Evolutionary conservation across 2,113 vertebrate genomes (phyloP), one percentile per base, ranked within the genome.

Genomic region (Balaenoptera acutorostrata): DNA sequence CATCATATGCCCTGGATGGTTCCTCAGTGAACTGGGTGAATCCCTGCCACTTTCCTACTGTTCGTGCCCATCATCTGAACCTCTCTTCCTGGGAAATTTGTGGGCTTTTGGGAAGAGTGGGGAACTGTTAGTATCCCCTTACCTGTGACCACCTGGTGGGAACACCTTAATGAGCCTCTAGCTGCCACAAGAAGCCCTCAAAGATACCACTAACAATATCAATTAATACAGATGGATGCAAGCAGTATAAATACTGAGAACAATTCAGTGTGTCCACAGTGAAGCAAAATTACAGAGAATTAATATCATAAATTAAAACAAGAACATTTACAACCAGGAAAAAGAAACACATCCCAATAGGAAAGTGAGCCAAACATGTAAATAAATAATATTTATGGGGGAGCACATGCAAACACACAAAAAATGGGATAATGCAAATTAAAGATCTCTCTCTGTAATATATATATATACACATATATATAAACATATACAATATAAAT

Each of bases 21-120:
- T 14, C 85, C 61, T 61, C 31, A 33, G 41, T 15, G 61, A 41
- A 61, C n/a, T 31, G 25, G 25, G 6, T 5, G 17, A 12, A 20
- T 66, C 33, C 88, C 33, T 0, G 12, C 20, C 31, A 55, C 44
- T 29, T 66, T 78, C 87, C 25, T 46, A 7, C 33, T 89, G 5
- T 39, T 13, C 31, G 6, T 1, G 0, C 33, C 6, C 44, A 55
- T 5, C 7, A 1, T 49, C 7, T 11, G 64, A 57, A 23, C 8
- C 8, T 41, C 36, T 44, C 20, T 44, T 33, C 20, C 13, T n/a
- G 36, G 49, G 57, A 57, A 29, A 29, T 69, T 27, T 57, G 36
- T 3, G 25, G 27, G 63, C 7, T n/a, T 17, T 27, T 41, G 2
- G 46, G 44, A 39, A 55, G 61, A 55, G 20, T 11, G 27, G 39